These are phyloP conservation scores for Pseudomugil tenellus DNA, from an alignment of 2,797 vertebrate species.

Conservation along the genomic window DNA sequence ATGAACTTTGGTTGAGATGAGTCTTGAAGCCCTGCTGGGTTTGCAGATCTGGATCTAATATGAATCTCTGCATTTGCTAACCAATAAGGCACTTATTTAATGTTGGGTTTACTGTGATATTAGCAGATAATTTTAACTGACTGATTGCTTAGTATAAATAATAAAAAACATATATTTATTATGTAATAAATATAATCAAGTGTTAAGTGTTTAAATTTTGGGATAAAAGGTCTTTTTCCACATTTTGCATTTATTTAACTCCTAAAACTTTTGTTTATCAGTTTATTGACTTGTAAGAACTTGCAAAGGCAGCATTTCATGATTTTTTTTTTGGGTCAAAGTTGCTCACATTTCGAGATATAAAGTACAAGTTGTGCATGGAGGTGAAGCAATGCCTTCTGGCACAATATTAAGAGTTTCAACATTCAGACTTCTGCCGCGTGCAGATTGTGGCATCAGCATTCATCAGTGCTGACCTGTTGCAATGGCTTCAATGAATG, in stretches of 20 bases:
- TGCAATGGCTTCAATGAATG: slow-evolving; percentile 45
- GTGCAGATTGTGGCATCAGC: background rate
- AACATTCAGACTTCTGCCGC: slow-evolving; percentile 35
- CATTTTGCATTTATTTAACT: background rate
- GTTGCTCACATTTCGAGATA: background rate
- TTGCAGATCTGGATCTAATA: slow-evolving; percentile 20
- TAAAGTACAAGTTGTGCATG: slow-evolving; percentile 7
- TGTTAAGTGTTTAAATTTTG: no score
- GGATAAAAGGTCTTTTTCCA: background rate
- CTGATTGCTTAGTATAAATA: background rate
- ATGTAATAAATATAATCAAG: background rate
- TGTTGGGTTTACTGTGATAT: background rate
- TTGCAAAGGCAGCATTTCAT: background rate
- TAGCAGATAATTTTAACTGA: background rate
- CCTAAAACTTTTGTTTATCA: background rate
- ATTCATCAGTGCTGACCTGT: slow-evolving; percentile 44
- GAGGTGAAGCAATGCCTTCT: slow-evolving; percentile 41
- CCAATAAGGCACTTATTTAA: background rate
- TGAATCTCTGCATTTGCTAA: background rate
- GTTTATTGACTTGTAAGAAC: background rate
- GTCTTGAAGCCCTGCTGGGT: slow-evolving; percentile 41
- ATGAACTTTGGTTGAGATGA: slow-evolving; percentile 65
- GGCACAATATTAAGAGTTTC: slow-evolving; percentile 51
- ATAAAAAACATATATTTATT: background rate
- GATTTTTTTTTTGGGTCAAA: slow-evolving; percentile 36